phyloP scores from a whole-genome alignment of 1,140 invertebrate genomes.

The Trichogramma pretiosum region DNA sequence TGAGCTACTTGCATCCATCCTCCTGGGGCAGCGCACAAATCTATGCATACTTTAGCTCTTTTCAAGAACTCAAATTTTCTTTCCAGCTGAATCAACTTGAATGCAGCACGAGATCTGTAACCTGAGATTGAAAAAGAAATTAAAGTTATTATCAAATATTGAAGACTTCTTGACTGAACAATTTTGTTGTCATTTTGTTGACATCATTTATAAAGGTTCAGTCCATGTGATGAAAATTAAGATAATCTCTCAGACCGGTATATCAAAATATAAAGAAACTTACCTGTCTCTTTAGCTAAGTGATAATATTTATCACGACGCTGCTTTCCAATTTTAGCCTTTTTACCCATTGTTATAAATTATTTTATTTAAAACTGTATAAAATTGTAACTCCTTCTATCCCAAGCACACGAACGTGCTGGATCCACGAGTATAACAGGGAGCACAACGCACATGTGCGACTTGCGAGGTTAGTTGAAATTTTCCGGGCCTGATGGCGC shows the following conservation, averaged over 20 bases:
- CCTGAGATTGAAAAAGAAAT: slow-evolving; percentile 53
- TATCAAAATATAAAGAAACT: slow-evolving; percentile 16
- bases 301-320: slow-evolving; percentile 98
- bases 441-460: too few species aligned
- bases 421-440: too few species aligned
- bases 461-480: too few species aligned
- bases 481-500: too few species aligned
- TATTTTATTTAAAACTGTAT: too few species aligned
- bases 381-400: too few species aligned
- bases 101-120: slow-evolving; percentile 92
- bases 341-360: slow-evolving; percentile 80
- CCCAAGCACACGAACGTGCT: too few species aligned
- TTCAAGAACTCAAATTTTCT: slow-evolving; percentile 96
- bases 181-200: not conserved
- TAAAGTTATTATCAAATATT: slow-evolving; percentile 2
- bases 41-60: slow-evolving; percentile 89
- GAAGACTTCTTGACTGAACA: slow-evolving; percentile 1
- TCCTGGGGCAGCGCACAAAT: slow-evolving; percentile 97
- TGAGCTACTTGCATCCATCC: slow-evolving; percentile 99
- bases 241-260: not conserved
- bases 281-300: slow-evolving; percentile 96
- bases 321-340: slow-evolving; percentile 94
- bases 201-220: not conserved
- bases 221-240: slow-evolving; percentile 1
- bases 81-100: slow-evolving; percentile 97